phyloP scores from a whole-genome alignment of 2,113 vertebrate genomes.

The Rhinopomastus cyanomelas region DNA sequence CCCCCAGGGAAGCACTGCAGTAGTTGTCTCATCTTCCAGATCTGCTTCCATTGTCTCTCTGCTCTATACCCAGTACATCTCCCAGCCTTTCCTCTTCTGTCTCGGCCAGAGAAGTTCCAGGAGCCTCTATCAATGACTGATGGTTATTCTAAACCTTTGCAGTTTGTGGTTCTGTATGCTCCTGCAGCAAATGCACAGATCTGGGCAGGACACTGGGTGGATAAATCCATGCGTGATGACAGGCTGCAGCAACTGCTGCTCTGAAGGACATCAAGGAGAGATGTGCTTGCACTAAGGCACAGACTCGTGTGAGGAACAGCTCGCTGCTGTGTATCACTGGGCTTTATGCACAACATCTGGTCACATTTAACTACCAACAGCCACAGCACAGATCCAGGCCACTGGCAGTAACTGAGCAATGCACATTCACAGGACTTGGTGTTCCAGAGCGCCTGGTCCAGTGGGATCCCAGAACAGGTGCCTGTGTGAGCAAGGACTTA shows the following conservation, averaged over 20 bases:
- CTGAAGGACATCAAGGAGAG: background rate
- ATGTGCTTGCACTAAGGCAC: rapidly evolving
- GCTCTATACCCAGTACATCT: background rate
- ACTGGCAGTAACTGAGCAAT: rapidly evolving
- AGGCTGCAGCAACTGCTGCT: background rate
- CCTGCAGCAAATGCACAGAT: background rate
- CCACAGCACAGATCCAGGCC: background rate
- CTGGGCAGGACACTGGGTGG: background rate
- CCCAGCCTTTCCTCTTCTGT: background rate
- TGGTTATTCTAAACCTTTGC: background rate
- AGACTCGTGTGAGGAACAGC: background rate
- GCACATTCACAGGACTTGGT: background rate
- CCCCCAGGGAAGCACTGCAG: background rate
- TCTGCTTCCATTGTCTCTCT: background rate
- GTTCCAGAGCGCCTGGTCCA: background rate
- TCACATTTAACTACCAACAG: background rate
- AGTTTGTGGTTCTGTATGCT: background rate
- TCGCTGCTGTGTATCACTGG: background rate
- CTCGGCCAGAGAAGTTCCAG: background rate
- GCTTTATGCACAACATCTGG: background rate
- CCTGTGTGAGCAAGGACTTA: background rate
- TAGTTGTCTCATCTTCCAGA: background rate
- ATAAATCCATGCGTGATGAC: rapidly evolving
- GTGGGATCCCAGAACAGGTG: background rate
- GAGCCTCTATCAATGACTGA: background rate